Evolutionary conservation across 2,888 invertebrate genomes (phyloP).

Genomic region (Chesias legatella): DNA sequence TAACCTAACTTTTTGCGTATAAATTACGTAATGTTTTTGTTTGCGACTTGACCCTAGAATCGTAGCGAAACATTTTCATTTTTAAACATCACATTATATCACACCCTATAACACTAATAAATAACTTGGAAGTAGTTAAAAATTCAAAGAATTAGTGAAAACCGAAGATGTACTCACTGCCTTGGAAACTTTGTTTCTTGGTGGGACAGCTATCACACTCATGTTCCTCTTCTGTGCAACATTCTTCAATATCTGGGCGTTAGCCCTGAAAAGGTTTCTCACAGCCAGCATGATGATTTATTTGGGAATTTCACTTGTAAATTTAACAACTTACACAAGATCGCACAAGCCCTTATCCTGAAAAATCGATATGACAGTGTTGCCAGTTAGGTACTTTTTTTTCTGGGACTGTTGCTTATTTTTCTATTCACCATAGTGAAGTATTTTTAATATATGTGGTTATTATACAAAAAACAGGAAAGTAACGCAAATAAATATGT

Average conservation of each 20-base stretch:
- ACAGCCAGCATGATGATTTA: conserved; percentile 57
- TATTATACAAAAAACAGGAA: too few species aligned
- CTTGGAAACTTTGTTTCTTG: conserved; percentile 53
- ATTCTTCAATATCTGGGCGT: conserved; percentile 53
- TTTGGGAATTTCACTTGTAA: conserved; percentile 9
- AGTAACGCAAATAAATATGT: too few species aligned
- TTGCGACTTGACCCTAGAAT: background rate
- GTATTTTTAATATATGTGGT: too few species aligned
- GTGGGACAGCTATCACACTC: conserved; percentile 54
- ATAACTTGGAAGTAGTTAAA: background rate
- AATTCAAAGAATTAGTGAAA: background rate
- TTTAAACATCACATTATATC: background rate
- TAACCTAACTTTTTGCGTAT: conserved; percentile 26
- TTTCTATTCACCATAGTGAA: too few species aligned
- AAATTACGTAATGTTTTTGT: conserved; percentile 37
- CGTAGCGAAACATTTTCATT: too few species aligned
- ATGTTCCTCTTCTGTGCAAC: conserved; percentile 60
- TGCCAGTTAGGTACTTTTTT: too few species aligned
- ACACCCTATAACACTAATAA: background rate
- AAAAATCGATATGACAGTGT: too few species aligned
- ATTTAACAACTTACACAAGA: background rate
- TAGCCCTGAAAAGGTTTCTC: conserved; percentile 54
- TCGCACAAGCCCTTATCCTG: too few species aligned
- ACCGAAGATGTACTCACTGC: conserved; percentile 46
- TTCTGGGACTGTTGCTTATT: too few species aligned